Percentiles rank a stretch among this genome's conserved stretches.
Evolutionary conservation across 2,888 invertebrate genomes (phyloP).

Genomic region (Lacanobia wlatinum): DNA sequence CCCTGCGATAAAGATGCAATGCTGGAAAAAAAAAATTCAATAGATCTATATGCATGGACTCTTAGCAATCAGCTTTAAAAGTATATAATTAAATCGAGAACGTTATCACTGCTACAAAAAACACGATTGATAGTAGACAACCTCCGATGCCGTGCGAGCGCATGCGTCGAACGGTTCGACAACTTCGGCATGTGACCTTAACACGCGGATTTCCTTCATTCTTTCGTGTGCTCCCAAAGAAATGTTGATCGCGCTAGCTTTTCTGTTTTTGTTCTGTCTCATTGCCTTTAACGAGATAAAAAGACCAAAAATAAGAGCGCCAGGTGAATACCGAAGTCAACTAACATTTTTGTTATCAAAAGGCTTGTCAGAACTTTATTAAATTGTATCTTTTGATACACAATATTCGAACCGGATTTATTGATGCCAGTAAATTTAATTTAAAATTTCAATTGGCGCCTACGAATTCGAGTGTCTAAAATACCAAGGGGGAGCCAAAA

Average conservation of each 20-base stretch:
- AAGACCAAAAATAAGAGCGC: neutral
- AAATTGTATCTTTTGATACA: neutral
- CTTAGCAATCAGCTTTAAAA: neutral
- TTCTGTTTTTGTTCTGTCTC: neutral
- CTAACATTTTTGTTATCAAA: neutral
- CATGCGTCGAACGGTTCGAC: constrained; percentile 12
- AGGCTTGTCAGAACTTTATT: neutral
- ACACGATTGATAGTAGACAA: constrained; percentile 43
- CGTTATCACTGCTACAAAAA: constrained; percentile 35
- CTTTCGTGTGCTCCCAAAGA: constrained; percentile 26
- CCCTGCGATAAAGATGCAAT: neutral
- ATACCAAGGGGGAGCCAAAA: too few species aligned
- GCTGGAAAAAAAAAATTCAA: too few species aligned
- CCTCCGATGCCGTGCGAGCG: constrained; percentile 47
- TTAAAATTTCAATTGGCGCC: too few species aligned
- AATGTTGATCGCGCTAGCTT: constrained; percentile 4
- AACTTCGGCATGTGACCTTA: constrained; percentile 52
- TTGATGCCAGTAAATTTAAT: neutral
- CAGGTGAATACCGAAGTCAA: neutral
- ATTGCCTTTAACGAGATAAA: neutral
- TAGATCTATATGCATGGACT: neutral
- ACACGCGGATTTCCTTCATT: constrained; percentile 58
- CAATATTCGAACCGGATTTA: neutral
- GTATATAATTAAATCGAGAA: neutral
- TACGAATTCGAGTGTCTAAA: too few species aligned